Conservation (phyloP, 2,113 vertebrate species). For the Zingel zingel region DNA sequence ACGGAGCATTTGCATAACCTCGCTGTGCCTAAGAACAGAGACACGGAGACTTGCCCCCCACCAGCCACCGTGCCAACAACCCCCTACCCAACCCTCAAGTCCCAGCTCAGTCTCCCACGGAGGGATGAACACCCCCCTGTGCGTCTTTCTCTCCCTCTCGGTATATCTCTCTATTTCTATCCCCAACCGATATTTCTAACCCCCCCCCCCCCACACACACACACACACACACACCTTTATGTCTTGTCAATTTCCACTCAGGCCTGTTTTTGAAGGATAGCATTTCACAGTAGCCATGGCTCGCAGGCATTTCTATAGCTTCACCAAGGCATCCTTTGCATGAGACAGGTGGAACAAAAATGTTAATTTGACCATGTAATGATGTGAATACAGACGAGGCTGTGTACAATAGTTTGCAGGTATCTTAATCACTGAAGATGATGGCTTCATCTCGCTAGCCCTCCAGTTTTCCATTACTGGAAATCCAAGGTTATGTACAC, state of each 20-base stretch:
- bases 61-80: constrained; percentile 64
- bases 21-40: constrained; percentile 81
- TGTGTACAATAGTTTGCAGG: constrained; percentile 82
- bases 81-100: constrained; percentile 62
- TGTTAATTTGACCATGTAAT: constrained; percentile 86
- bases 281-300: constrained; percentile 67
- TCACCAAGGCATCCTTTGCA: constrained; percentile 67
- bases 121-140: constrained; percentile 53
- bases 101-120: constrained; percentile 73
- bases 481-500: constrained; percentile 91
- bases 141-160: constrained; percentile 12
- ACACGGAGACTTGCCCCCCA: constrained; percentile 61
- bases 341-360: constrained; percentile 82
- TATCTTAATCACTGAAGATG: constrained; percentile 85
- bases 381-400: constrained; percentile 80
- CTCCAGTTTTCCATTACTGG: constrained; percentile 87
- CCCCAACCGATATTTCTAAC: constrained; percentile 24
- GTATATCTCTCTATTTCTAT: constrained; percentile 50
- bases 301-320: constrained; percentile 72
- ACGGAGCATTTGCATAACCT: constrained; percentile 88
- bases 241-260: constrained; percentile 69
- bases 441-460: constrained; percentile 87
- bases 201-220: neutral
- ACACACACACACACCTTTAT: constrained; percentile 47
- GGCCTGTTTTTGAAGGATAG: constrained; percentile 69